Evolutionary conservation across 2,888 invertebrate species (phyloP).

Genomic region (Spisula solida): DNA sequence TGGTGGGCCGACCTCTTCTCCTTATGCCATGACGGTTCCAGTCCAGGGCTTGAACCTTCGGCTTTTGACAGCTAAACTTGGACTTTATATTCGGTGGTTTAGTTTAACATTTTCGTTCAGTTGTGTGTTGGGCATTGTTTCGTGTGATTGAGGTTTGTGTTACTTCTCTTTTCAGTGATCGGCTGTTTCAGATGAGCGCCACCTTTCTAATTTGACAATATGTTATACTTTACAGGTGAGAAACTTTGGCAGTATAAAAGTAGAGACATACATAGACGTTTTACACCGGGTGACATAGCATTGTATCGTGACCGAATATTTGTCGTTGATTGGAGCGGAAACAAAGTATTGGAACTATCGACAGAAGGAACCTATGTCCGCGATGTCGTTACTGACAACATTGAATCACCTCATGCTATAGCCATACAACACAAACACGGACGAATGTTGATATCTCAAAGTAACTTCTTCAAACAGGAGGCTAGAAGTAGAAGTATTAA

Average conservation of each 20-base stretch:
- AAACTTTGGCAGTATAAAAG: constrained; percentile 56
- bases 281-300: constrained; percentile 57
- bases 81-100: too few species aligned
- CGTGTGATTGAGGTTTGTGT: too few species aligned
- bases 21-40: too few species aligned
- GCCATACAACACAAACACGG: constrained; percentile 49
- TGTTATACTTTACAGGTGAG: constrained; percentile 37
- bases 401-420: constrained; percentile 63
- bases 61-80: too few species aligned
- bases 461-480: constrained; percentile 65
- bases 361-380: constrained; percentile 58
- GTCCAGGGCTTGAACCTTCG: too few species aligned
- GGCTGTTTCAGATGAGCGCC: too few species aligned
- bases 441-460: constrained; percentile 59
- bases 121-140: too few species aligned
- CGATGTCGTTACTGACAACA: constrained; percentile 62
- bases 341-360: constrained; percentile 62
- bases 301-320: constrained; percentile 59
- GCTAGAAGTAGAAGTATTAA: constrained; percentile 64
- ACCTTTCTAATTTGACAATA: too few species aligned
- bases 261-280: constrained; percentile 44
- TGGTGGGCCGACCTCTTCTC: too few species aligned
- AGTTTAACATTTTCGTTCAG: too few species aligned
- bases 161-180: too few species aligned
- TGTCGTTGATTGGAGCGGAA: constrained; percentile 62